These are phyloP conservation scores for Dendrocopos noguchii DNA, from an alignment of 2,113 vertebrate genomes.

Conservation along the genomic window DNA sequence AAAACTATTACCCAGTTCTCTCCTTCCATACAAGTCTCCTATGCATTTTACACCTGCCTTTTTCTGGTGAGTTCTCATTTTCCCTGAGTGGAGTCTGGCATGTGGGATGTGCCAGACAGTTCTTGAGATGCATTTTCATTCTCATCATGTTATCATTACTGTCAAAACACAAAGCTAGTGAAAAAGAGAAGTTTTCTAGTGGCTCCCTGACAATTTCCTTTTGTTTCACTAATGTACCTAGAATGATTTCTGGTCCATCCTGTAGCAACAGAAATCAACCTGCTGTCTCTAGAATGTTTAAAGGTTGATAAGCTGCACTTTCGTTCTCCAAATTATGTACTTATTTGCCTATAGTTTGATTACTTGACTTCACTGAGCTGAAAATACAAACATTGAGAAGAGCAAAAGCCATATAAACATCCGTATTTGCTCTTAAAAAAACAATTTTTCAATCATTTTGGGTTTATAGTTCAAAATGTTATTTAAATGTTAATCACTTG, in stretches of 20 bases:
- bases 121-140: conserved; percentile 34
- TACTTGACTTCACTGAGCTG: not conserved
- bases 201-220: not conserved
- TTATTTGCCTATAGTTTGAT: conserved; percentile 40
- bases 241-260: not conserved
- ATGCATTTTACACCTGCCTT: conserved; percentile 1
- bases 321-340: not conserved
- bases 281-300: not conserved
- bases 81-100: conserved; percentile 28
- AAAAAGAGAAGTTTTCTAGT: conserved; percentile 7
- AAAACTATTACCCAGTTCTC: not conserved
- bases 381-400: conserved; percentile 12
- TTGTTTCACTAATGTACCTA: not conserved
- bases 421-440: conserved; percentile 13
- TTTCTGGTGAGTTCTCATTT: conserved; percentile 32
- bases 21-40: not conserved
- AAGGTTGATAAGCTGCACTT: not conserved
- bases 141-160: not conserved
- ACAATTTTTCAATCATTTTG: conserved; percentile 47
- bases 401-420: conserved; percentile 31
- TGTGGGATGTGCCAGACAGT: conserved; percentile 44
- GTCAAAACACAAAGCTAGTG: conserved; percentile 27
- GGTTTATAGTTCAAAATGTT: conserved; percentile 53
- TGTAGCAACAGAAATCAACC: not conserved
- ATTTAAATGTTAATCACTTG: conserved; percentile 70